These are phyloP conservation scores for Drosophila truncata DNA, from an alignment of 1,140 invertebrate genomes.

Conservation along the genomic window DNA sequence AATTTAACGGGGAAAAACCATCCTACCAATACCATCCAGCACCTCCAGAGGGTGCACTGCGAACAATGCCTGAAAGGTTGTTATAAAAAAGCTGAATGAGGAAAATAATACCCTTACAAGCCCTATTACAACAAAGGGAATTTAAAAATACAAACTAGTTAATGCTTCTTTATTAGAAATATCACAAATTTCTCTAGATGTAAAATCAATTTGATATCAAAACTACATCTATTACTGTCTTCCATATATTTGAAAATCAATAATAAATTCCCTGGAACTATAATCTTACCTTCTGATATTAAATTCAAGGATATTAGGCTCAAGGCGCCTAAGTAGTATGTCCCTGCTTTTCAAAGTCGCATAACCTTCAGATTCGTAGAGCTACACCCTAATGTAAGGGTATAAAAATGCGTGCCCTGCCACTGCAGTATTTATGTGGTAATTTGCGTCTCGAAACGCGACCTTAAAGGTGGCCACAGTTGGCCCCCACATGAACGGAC, in stretches of 20 bases:
- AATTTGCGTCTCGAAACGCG: constrained; percentile 46
- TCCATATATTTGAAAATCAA: neutral
- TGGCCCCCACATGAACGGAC: constrained; percentile 34
- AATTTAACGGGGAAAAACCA: constrained; percentile 55
- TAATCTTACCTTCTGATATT: neutral
- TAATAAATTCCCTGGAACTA: neutral
- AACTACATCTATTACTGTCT: neutral
- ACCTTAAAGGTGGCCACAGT: constrained; percentile 44
- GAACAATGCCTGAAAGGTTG: constrained; percentile 36
- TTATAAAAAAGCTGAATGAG: constrained; percentile 15
- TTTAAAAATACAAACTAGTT: neutral
- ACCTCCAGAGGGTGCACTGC: constrained; percentile 19
- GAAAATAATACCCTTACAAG: neutral
- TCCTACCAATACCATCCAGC: neutral
- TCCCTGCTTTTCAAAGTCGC: neutral
- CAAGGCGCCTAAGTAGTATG: neutral
- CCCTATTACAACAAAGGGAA: neutral
- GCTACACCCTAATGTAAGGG: neutral
- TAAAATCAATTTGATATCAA: neutral
- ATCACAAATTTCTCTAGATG: neutral
- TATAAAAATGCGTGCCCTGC: constrained; percentile 14
- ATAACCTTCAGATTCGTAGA: too few relatives aligned
- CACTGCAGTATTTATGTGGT: constrained; percentile 40
- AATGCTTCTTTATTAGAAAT: neutral
- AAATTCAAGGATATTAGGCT: neutral